A percentile compares a stretch with the other conserved stretches of the same genome.
Conservation (phyloP, 2,888 invertebrate species). For the Augiades crinisus region DNA sequence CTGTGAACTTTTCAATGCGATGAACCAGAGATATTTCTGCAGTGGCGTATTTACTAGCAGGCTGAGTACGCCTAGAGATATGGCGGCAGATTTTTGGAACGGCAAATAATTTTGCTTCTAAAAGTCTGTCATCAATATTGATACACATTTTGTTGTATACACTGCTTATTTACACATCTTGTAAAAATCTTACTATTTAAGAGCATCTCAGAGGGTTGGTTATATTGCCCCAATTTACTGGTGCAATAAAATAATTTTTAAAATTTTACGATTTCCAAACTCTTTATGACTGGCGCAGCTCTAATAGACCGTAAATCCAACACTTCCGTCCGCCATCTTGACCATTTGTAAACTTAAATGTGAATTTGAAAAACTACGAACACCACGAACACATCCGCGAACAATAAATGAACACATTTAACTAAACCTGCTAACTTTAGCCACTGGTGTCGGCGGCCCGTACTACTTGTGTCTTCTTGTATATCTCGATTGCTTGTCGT, state of each 20-base stretch:
- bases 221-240: too few species aligned
- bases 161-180: too few species aligned
- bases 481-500: conserved; percentile 19
- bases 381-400: conserved; percentile 28
- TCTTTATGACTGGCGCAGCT: neutral
- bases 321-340: conserved; percentile 5
- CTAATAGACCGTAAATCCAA: conserved; percentile 2
- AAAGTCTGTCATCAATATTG: too few species aligned
- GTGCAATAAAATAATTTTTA: neutral
- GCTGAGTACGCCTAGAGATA: too few species aligned
- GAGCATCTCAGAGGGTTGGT: too few species aligned
- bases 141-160: too few species aligned
- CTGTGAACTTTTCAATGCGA: too few species aligned
- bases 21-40: too few species aligned
- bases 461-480: conserved; percentile 33
- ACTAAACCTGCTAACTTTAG: conserved; percentile 36
- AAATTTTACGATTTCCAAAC: neutral
- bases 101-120: too few species aligned
- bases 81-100: too few species aligned
- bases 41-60: too few species aligned
- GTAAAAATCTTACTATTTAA: too few species aligned
- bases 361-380: conserved; percentile 26
- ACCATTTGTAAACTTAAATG: conserved; percentile 1
- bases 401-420: conserved; percentile 39
- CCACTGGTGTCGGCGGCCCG: conserved; percentile 15